Base-by-base conservation (phyloP, 2,113 vertebrate genomes). In the Ophthalmolycus amberensis region DNA sequence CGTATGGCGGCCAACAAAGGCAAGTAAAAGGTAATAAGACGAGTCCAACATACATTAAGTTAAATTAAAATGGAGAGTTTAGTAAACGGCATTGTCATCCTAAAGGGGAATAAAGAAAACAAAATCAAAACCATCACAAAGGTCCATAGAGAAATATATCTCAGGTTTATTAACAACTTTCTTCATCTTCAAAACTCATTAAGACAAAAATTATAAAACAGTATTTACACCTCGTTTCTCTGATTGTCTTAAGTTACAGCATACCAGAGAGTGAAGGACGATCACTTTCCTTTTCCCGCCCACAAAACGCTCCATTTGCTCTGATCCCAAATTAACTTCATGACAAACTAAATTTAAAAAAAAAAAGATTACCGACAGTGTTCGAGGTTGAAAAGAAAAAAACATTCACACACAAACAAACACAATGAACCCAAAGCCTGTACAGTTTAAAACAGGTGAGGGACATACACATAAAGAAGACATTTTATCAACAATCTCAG, bases 201-300 rank as follows among this genome's bases (percentile, higher is more conserved):
- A 84, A 90, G 91, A 93, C 90, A 89, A 85, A 89, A 91, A 92
- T 94, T 90, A 92, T 84, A 93, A 94, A 94, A 94, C 90, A 90
- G 79, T 94, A 94, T 93, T 74, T 93, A 93, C 90, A 93, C 25
- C 77, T 87, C 72, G 72, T 85, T 80, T 87, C 64, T 82, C 18
- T 64, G 38, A 75, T 77, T 77, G 38, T 69, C 34, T 79, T 69
- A 88, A 89, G 58, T 89, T 88, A 90, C 85, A 90, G 77, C 89
- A 87, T 89, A 67, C 75, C 77, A 87, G 79, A 91, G 62, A 88
- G 80, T 76, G 37, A 88, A 87, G 84, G 79, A 91, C 77, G 83
- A 79, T 75, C 75, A 59, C 27, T 82, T 72, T 84, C 48, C 37
- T 79, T 70, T 82, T 66, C 34, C 18, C 50, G 34, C 75, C 40